Evolutionary conservation across 2,113 vertebrate species (phyloP), one percentile per base, ranked within the genome.

Genomic region (Dissostichus mawsoni): DNA sequence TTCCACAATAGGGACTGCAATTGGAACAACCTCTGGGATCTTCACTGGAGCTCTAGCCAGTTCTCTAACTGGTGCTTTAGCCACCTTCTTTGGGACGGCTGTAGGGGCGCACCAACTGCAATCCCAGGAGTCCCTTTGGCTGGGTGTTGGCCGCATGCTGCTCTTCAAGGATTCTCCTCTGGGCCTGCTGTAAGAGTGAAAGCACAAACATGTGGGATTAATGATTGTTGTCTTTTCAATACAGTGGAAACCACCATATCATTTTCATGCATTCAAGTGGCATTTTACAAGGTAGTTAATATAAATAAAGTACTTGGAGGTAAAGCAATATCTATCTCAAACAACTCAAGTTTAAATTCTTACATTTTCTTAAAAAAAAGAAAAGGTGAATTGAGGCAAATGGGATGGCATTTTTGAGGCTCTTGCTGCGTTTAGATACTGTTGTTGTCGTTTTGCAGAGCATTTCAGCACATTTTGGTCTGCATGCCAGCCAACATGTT

Each of bases 161-260:
- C 17, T 94, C 92, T 64, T 94, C 93, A 0, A 93, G 86, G 23
- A 65, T 50, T 87, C 82, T 85, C 87, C 89, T 92, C 80, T 86
- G 90, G 61, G 87, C 89, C 14, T 93, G 92, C 94, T 94, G 87
- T 63, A 87, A 4, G 10, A 13, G 14, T 7, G n/a, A 33, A 71
- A 68, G 78, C 10, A 84, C 12, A 63, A 5, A 59, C 12, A 63
- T 20, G 4, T 0, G 10, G 12, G 16, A 33, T 82, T 23, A 73
- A 59, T 70, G 16, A 47, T 29, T 33, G 55, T 11, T 0, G 0
- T 36, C 11, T 9, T 70, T 13, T 50, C 25, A 56, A 16, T 18
- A 72, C 20, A 36, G 7, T 59, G 33, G 11, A 29, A 62, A 14
- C 13, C 9, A 36, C 11, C 13, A 25, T 23, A 8, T 12, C 0